phyloP scores from a whole-genome alignment of 2,888 invertebrate genomes.

The Nebria salina region DNA sequence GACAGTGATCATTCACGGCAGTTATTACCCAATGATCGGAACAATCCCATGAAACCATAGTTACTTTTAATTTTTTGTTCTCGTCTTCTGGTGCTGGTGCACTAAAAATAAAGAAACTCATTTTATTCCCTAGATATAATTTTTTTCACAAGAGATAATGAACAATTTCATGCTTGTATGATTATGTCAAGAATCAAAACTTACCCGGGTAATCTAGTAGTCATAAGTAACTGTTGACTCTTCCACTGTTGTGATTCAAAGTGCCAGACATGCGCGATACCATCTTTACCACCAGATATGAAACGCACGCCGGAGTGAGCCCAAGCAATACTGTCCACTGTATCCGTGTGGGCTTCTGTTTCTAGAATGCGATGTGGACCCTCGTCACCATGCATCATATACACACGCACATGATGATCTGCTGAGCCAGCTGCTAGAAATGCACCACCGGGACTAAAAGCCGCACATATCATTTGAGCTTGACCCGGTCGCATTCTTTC shows the following conservation, averaged over 20 bases:
- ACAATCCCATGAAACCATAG: slow-evolving; percentile 96
- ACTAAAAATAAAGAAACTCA: slow-evolving; percentile 30
- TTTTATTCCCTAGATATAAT: background rate
- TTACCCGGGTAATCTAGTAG: slow-evolving; percentile 69
- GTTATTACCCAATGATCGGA: slow-evolving; percentile 90
- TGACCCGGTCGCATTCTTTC: slow-evolving; percentile 93
- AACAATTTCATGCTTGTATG: no score
- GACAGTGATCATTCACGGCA: slow-evolving; percentile 86
- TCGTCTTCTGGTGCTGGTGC: slow-evolving; percentile 60
- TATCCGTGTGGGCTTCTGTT: slow-evolving; percentile 84
- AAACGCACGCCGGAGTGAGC: slow-evolving; percentile 88
- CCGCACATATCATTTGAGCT: slow-evolving; percentile 94
- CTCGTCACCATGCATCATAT: slow-evolving; percentile 79
- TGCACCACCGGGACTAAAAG: slow-evolving; percentile 87
- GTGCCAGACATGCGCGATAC: slow-evolving; percentile 92
- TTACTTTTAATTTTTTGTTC: slow-evolving; percentile 78
- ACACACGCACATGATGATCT: slow-evolving; percentile 94
- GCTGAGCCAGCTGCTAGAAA: slow-evolving; percentile 95
- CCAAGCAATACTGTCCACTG: slow-evolving; percentile 97
- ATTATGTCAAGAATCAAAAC: slow-evolving; percentile 35
- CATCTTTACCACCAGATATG: slow-evolving; percentile 95
- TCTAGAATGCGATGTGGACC: slow-evolving; percentile 82
- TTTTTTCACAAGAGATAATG: no score
- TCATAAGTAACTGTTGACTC: slow-evolving; percentile 77
- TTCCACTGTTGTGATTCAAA: slow-evolving; percentile 92